Percentiles rank a stretch among this genome's conserved stretches.
phyloP scores from a whole-genome alignment of 2,888 invertebrate species.

The Tupiocoris notatus region DNA sequence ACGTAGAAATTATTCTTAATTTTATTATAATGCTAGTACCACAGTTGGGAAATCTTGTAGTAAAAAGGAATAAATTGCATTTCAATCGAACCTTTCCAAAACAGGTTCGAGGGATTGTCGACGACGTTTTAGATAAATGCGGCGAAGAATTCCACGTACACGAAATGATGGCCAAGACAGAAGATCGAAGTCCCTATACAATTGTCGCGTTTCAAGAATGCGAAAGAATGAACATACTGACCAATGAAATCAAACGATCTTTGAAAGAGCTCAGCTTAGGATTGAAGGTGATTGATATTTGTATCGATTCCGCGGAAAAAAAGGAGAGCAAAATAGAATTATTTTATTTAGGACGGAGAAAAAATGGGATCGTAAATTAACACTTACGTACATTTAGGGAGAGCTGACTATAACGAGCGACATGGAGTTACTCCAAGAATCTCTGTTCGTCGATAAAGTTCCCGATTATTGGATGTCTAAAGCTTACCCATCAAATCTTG shows the following conservation, averaged over 20 bases:
- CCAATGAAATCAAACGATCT: conserved; percentile 76
- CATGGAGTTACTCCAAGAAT: conserved; percentile 84
- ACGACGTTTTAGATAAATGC: conserved; percentile 84
- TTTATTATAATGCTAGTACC: neutral
- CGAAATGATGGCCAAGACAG: conserved; percentile 81
- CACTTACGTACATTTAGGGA: conserved; percentile 60
- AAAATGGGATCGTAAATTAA: too few relatives aligned
- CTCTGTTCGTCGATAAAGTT: conserved; percentile 86
- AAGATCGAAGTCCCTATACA: conserved; percentile 86
- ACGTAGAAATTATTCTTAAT: too few relatives aligned
- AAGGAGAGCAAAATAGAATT: too few relatives aligned
- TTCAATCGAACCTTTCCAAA: conserved; percentile 20
- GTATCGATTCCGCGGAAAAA: too few relatives aligned
- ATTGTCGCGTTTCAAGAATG: conserved; percentile 93
- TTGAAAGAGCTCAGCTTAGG: conserved; percentile 84
- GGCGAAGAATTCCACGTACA: conserved; percentile 83
- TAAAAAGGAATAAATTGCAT: neutral
- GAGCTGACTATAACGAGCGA: conserved; percentile 88
- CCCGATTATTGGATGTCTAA: conserved; percentile 79
- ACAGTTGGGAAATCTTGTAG: neutral
- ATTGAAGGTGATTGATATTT: conserved; percentile 65
- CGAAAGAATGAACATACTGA: conserved; percentile 89
- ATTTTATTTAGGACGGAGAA: too few relatives aligned
- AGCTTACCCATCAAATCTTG: conserved; percentile 84
- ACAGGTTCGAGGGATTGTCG: conserved; percentile 70